Evolutionary conservation across 2,888 invertebrate species (phyloP).

Genomic region (Ecdyonurus torrentis): DNA sequence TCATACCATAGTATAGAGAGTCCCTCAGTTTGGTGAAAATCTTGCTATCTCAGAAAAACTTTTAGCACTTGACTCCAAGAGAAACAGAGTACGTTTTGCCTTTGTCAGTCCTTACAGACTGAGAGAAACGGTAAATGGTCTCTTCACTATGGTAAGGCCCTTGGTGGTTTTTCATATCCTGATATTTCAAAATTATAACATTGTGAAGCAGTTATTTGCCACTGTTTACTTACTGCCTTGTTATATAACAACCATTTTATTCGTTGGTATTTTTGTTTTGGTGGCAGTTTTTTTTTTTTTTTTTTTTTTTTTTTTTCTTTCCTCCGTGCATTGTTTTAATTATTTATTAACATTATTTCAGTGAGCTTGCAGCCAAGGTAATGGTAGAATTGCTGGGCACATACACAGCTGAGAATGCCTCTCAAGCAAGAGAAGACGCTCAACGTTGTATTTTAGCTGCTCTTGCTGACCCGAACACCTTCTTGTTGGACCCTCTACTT

Average conservation of each 20-base stretch:
- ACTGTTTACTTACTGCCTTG: no score
- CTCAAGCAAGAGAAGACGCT: slow-evolving; percentile 91
- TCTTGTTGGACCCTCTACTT: slow-evolving; percentile 85
- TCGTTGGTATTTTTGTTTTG: background rate
- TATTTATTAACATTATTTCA: slow-evolving; percentile 29
- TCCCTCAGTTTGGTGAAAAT: no score
- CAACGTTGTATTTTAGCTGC: slow-evolving; percentile 92
- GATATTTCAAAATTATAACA: no score
- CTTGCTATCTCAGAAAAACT: no score
- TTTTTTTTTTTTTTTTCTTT: slow-evolving; percentile 6
- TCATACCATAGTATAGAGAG: no score
- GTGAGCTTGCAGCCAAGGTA: slow-evolving; percentile 84
- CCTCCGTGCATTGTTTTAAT: slow-evolving; percentile 3
- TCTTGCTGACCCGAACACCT: slow-evolving; percentile 86
- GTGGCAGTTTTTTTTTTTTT: background rate
- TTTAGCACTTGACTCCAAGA: no score
- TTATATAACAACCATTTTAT: background rate
- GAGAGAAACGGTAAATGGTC: no score
- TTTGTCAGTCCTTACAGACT: no score
- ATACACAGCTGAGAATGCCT: slow-evolving; percentile 93
- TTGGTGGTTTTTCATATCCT: no score
- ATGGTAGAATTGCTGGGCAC: slow-evolving; percentile 95
- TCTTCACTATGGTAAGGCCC: no score
- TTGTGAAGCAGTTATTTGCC: no score
- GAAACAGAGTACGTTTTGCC: no score